These are phyloP conservation scores for Urosaurus nigricauda DNA, from an alignment of 2,797 vertebrate genomes.

Conservation along the genomic window DNA sequence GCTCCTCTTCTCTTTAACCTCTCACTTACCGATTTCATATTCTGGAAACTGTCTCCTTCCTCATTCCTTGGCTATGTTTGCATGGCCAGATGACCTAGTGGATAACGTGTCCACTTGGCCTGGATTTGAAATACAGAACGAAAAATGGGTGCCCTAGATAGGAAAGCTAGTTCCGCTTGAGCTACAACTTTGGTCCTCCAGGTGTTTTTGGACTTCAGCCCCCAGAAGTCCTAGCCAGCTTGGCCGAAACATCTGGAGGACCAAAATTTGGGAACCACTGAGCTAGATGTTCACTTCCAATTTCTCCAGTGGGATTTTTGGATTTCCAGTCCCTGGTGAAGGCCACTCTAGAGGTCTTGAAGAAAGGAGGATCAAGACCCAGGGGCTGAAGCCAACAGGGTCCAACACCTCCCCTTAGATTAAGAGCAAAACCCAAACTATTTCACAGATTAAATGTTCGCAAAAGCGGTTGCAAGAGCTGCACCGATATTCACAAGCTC, in stretches of 20 bases:
- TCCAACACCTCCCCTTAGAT: too few relatives aligned
- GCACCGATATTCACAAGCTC: too few relatives aligned
- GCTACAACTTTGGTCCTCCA: background rate
- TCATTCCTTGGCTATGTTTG: background rate
- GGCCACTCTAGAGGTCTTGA: background rate
- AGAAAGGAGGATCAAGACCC: background rate
- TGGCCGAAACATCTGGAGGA: too few relatives aligned
- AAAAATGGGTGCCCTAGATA: too few relatives aligned
- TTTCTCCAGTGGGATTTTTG: too few relatives aligned
- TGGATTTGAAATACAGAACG: background rate
- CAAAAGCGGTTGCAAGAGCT: background rate
- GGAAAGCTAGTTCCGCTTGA: background rate
- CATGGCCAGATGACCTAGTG: background rate
- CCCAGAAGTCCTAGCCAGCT: too few relatives aligned
- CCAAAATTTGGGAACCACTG: too few relatives aligned
- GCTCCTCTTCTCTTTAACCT: background rate
- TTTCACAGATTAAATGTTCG: background rate
- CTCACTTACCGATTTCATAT: background rate
- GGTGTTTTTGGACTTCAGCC: too few relatives aligned
- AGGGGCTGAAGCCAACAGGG: too few relatives aligned
- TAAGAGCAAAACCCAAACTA: background rate
- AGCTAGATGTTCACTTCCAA: background rate
- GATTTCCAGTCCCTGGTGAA: background rate
- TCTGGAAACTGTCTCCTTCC: background rate
- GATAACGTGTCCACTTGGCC: background rate